Evolutionary conservation across 2,888 invertebrate species (phyloP), one percentile per base, ranked within the genome.

Genomic region (Epiblema foenella): DNA sequence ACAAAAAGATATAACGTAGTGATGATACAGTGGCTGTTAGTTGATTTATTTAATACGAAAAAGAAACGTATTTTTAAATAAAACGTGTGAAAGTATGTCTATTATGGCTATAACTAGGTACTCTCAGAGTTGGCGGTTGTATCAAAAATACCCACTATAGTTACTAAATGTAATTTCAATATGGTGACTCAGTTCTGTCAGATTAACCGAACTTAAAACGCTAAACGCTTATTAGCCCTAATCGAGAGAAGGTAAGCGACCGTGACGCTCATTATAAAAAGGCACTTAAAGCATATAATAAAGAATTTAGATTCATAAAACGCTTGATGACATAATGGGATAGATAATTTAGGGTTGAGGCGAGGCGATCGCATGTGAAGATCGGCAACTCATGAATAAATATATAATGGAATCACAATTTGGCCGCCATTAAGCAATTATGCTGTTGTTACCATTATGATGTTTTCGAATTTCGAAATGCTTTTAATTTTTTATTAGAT

Each of bases 401-500:
- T 90, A 88, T 70, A 71, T 71, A 71, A 71, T 84, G 82, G 83
- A 89, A 87, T 90, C 89, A 89, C 85, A 90, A 90, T 90, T 90
- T 87, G 85, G 81, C 84, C 82, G 84, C 88, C 91, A 92, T 93
- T 93, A 93, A 89, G 89, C 89, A 92, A 93, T 93, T 93, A 93
- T 89, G 83, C 83, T 78, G 89, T 89, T 91, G 89, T 90, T 90
- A 89, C 83, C 87, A 89, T 88, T 88, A 90, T 86, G 81, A 90
- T 89, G 87, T 90, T 92, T 89, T 91, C 79, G 83, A 90, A 91
- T 91, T 89, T 91, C 78, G 83, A 90, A 92, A 91, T 88, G 91
- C 90, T 91, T 93, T 93, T 91, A 92, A 92, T 91, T 93, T 93
- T 93, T 93, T 93, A 93, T 90, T 89, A 88, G 87, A 84, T 79